phyloP scores from a whole-genome alignment of 2,888 invertebrate genomes.

The Empis livida region DNA sequence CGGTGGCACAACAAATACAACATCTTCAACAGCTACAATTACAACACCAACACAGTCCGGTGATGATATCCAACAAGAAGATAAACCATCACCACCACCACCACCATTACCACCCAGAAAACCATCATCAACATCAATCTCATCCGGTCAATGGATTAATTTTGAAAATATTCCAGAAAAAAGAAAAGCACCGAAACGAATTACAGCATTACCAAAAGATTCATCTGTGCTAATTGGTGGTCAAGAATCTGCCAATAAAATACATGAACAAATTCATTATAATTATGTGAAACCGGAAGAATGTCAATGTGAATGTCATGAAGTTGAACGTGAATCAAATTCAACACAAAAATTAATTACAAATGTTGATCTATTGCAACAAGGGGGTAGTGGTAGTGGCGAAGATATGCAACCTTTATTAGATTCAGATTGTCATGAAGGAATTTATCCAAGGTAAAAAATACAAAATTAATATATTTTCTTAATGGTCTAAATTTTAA shows the following conservation, averaged over 20 bases:
- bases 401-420: constrained; percentile 42
- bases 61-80: not conserved
- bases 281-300: constrained; percentile 79
- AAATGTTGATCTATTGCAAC: constrained; percentile 28
- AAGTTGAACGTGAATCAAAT: constrained; percentile 34
- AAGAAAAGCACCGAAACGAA: constrained; percentile 66
- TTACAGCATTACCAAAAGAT: constrained; percentile 61
- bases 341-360: constrained; percentile 23
- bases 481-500: not conserved
- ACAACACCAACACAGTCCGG: constrained; percentile 2
- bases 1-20: constrained; percentile 30
- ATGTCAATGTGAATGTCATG: constrained; percentile 79
- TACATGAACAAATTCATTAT: constrained; percentile 40
- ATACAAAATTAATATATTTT: not conserved
- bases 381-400: constrained; percentile 34
- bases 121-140: constrained; percentile 15
- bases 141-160: constrained; percentile 61
- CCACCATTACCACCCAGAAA: constrained; percentile 32
- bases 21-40: constrained; percentile 17
- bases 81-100: constrained; percentile 36
- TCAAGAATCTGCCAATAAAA: constrained; percentile 18
- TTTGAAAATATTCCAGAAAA: constrained; percentile 78
- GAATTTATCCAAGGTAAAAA: constrained; percentile 28
- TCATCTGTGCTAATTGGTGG: constrained; percentile 15
- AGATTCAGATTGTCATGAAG: constrained; percentile 31